Evolutionary conservation across 2,797 vertebrate genomes (phyloP), one percentile per base, ranked within the genome.

Genomic region (Ctenopoma multispine): DNA sequence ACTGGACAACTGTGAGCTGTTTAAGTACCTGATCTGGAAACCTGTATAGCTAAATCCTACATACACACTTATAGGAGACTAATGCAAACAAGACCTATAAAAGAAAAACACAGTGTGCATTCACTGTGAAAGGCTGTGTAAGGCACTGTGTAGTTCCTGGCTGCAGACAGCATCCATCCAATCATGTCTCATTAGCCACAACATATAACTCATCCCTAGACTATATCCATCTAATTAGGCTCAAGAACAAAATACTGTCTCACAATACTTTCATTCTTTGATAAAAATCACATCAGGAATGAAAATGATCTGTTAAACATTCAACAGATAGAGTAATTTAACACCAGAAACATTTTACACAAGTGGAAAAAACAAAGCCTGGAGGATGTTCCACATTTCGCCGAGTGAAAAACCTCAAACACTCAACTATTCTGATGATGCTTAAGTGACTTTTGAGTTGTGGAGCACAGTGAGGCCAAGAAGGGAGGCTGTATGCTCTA

Each of bases 301-400:
- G 21, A 79, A 70, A 80, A 69, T 56, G 12, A 72, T 73, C 27
- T 11, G 6, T 40, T 34, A 57, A 77, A 83, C 78, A 10, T 15
- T 38, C 69, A 12, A 67, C 83, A 84, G 53, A 86, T 79, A 67
- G 65, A 69, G 49, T 5, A 12, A 62, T 75, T 77, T 71, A 72
- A 79, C 75, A 69, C 41, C 56, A 70, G 48, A 59, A 38, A 56
- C 2, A 15, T 64, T 70, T 63, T 59, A 64, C 49, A 54, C 13
- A 24, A 40, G 38, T 1, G 9, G 15, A 7, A 47, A 69, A 69
- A 69, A 57, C 31, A 66, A 57, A 23, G 15, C 41, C 59, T 48
- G 58, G 41, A 76, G 54, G 44, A 34, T 65, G 59, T 63, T 69
- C 36, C 44, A 44, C 24, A 54, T 77, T 76, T 68, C 31, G 20